These are phyloP conservation scores for Sebastes nivosus DNA, from an alignment of 2,797 vertebrate genomes.

Conservation along the genomic window DNA sequence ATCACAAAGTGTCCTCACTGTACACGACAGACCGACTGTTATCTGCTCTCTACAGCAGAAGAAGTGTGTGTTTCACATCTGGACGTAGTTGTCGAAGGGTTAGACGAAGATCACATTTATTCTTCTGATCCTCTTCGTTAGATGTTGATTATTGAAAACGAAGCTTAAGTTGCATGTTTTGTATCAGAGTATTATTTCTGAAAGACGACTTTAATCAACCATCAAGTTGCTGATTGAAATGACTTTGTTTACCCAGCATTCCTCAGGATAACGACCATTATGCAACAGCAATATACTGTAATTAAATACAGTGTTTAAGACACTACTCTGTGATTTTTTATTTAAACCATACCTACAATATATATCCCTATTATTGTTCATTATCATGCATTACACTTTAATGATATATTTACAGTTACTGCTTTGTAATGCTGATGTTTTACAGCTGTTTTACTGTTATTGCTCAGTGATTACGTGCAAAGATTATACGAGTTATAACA, in stretches of 20 bases:
- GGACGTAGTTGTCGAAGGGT: not conserved
- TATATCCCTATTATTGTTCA: not conserved
- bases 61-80: constrained; percentile 8
- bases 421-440: not conserved
- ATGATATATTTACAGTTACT: not conserved
- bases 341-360: no score
- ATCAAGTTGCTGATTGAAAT: constrained; percentile 3
- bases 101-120: not conserved
- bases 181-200: not conserved
- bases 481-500: not conserved
- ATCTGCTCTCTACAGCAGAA: no score
- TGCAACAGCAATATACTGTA: not conserved
- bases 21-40: not conserved
- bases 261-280: not conserved
- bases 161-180: not conserved
- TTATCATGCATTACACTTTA: not conserved
- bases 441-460: not conserved
- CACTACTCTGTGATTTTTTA: not conserved
- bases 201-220: not conserved
- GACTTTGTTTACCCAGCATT: not conserved
- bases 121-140: not conserved
- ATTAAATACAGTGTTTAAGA: not conserved
- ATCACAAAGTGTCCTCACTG: not conserved
- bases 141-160: not conserved
- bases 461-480: not conserved